Percentiles rank a stretch among this genome's conserved stretches.
These are phyloP conservation scores for Morone chrysops DNA, from an alignment of 2,113 vertebrate species.

Conservation along the genomic window DNA sequence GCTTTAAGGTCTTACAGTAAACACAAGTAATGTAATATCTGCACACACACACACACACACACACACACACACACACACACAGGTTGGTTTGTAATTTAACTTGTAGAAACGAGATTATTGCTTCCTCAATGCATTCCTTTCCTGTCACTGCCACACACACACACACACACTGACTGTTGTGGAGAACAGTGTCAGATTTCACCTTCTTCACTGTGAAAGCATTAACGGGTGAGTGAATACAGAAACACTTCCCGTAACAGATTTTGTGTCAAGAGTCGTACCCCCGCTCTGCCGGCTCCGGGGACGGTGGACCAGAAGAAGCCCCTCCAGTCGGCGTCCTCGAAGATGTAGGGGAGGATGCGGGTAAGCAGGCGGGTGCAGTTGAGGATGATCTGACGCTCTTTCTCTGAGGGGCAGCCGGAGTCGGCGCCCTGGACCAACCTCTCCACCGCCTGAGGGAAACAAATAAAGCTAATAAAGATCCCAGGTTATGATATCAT, in stretches of 20 bases:
- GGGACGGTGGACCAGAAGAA: slow-evolving; percentile 99
- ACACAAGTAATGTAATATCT: neutral
- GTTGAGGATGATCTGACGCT: slow-evolving; percentile 91
- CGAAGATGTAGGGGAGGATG: slow-evolving; percentile 97
- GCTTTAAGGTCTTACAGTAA: neutral
- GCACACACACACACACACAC: too few relatives aligned
- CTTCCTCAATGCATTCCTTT: slow-evolving; percentile 14
- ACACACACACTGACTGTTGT: neutral
- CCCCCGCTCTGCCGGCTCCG: slow-evolving; percentile 89
- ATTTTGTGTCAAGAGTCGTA: slow-evolving; percentile 51
- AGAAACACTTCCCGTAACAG: neutral
- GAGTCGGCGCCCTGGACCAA: slow-evolving; percentile 91
- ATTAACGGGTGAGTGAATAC: neutral
- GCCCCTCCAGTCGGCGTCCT: slow-evolving; percentile 98
- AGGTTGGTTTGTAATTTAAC: slow-evolving; percentile 13
- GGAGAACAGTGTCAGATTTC: neutral
- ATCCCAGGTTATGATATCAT: too few relatives aligned
- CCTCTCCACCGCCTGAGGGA: slow-evolving; percentile 92
- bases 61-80: neutral
- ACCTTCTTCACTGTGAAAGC: neutral
- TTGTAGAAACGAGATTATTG: neutral
- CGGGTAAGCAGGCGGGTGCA: slow-evolving; percentile 93
- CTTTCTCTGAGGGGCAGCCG: slow-evolving; percentile 89
- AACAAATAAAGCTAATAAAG: neutral
- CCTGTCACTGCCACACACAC: neutral